A percentile compares a stretch with the other conserved stretches of the same genome.
phyloP scores from a whole-genome alignment of 2,888 invertebrate species.

The Oligia fasciuncula region DNA sequence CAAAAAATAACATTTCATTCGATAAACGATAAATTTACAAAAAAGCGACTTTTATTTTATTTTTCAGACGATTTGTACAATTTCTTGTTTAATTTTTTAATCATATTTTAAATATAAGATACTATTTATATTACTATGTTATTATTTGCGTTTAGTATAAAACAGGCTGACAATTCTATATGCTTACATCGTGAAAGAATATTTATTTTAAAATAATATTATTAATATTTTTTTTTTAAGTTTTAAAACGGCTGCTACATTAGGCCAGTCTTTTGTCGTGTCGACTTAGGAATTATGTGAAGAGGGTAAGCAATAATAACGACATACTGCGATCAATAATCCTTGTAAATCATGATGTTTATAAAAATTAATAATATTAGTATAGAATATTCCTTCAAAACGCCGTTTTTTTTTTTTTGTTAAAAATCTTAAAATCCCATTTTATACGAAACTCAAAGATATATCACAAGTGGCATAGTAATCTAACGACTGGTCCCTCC shows the following conservation, averaged over 20 bases:
- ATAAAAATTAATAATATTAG: background rate
- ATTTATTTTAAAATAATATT: background rate
- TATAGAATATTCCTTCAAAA: background rate
- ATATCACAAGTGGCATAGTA: conserved; percentile 67
- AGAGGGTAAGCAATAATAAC: background rate
- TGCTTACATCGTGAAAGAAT: conserved; percentile 12
- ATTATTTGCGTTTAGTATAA: conserved; percentile 46
- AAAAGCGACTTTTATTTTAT: conserved; percentile 9
- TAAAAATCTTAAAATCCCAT: background rate
- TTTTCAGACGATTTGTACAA: conserved; percentile 56
- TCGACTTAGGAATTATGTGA: background rate
- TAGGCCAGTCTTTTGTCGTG: conserved; percentile 8
- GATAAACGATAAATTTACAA: background rate
- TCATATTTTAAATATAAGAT: conserved; percentile 42
- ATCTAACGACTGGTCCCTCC: conserved; percentile 54
- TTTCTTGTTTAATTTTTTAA: conserved; percentile 45
- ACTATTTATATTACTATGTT: conserved; percentile 61
- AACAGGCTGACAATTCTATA: background rate
- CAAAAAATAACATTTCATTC: background rate
- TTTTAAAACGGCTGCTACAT: background rate
- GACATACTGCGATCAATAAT: background rate
- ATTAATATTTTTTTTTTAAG: too few relatives aligned
- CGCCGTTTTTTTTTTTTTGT: too few relatives aligned
- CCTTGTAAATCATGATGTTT: background rate
- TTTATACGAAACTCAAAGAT: conserved; percentile 53